Percentiles rank a stretch among this genome's conserved stretches.
Conservation (phyloP, 1,140 invertebrate genomes). For the Drosophila ironensis region DNA sequence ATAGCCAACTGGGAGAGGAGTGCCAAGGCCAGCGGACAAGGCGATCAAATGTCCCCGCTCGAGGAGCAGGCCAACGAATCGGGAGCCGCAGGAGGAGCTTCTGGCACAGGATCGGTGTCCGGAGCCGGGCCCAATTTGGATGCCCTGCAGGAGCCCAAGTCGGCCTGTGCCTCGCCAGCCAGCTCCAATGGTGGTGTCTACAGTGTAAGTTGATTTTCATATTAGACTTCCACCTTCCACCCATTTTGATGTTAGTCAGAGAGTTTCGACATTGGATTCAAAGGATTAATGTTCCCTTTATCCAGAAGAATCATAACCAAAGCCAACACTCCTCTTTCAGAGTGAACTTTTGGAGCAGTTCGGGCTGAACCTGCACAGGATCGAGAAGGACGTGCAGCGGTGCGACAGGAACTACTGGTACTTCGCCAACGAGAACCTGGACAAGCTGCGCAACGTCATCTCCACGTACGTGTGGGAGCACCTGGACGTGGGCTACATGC, state of each 20-base stretch:
- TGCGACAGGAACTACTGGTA: constrained; percentile 97
- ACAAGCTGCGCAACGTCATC: constrained; percentile 97
- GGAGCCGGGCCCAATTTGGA: constrained; percentile 50
- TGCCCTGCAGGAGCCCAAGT: constrained; percentile 82
- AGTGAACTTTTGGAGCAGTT: constrained; percentile 93
- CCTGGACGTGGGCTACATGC: constrained; percentile 94
- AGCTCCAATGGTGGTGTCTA: constrained; percentile 94
- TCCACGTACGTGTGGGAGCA: constrained; percentile 99
- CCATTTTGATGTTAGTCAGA: no score
- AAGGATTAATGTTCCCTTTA: no score
- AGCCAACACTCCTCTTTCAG: constrained; percentile 81
- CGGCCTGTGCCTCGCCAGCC: constrained; percentile 89
- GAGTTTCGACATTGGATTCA: no score
- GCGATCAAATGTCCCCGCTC: constrained; percentile 70
- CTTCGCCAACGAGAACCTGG: constrained; percentile 93
- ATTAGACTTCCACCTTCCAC: no score
- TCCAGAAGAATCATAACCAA: no score
- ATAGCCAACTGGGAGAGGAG: constrained; percentile 82
- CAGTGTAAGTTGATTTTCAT: constrained; percentile 86
- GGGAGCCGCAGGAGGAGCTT: constrained; percentile 7
- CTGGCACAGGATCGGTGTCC: no score
- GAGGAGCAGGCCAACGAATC: constrained; percentile 44
- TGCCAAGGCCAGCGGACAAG: constrained; percentile 48
- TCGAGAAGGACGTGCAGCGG: constrained; percentile 97
- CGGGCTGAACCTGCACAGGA: constrained; percentile 94